Evolutionary conservation across 1,140 invertebrate genomes (phyloP).

Genomic region (Drosophila teissieri): DNA sequence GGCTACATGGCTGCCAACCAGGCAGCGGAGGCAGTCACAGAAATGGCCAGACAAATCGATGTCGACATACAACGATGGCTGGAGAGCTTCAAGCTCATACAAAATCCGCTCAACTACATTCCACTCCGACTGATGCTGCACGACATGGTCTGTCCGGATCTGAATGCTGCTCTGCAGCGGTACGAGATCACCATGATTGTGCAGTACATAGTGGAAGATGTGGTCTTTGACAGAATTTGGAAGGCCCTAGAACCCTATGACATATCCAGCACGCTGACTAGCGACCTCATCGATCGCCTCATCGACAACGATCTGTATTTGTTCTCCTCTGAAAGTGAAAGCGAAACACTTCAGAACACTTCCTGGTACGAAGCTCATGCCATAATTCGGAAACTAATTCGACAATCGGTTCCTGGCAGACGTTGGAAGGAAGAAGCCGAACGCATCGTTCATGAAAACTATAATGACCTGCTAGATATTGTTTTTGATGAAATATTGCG

Average conservation of each 20-base stretch:
- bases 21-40: conserved; percentile 86
- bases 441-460: conserved; percentile 48
- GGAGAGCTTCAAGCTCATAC: conserved; percentile 80
- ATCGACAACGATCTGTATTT: conserved; percentile 69
- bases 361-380: conserved; percentile 47
- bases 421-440: conserved; percentile 71
- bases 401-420: conserved; percentile 59
- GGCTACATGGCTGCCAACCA: conserved; percentile 86
- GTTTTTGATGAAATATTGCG: conserved; percentile 41
- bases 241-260: conserved; percentile 53
- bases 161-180: conserved; percentile 17
- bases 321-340: conserved; percentile 60
- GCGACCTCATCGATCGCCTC: conserved; percentile 64
- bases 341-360: conserved; percentile 16
- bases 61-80: conserved; percentile 78
- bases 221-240: conserved; percentile 50
- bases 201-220: conserved; percentile 66
- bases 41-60: conserved; percentile 87
- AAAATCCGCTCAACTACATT: conserved; percentile 84
- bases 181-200: conserved; percentile 52
- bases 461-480: conserved; percentile 52
- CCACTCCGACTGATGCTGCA: conserved; percentile 46
- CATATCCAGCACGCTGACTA: conserved; percentile 32
- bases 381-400: conserved; percentile 62
- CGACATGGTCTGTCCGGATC: conserved; percentile 54